Base-by-base conservation (phyloP, 2,888 invertebrate species). In the Melanargia galathea region DNA sequence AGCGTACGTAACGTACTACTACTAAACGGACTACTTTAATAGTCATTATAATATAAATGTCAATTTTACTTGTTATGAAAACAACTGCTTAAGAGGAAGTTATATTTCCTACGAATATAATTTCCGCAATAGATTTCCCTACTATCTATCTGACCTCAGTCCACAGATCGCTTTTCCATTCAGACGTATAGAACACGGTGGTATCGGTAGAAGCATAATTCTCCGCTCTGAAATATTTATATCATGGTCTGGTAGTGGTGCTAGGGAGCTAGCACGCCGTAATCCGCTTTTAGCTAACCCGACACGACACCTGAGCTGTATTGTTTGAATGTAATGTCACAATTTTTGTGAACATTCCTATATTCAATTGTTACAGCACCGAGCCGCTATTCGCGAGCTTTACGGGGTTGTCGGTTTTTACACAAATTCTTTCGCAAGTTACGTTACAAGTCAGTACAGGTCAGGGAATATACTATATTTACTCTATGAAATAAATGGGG, bases 201-300 rank as follows among this genome's bases (percentile, higher is more conserved):
- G 81, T 87, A 89, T 86, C 86, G 83, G 84, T 77, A 76, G 79
- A 78, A 85, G 82, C 82, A 90, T 89, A 90, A 90, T 90, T 90
- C 90, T 90, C 90, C 84, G 84, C 81, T 76, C 83, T 90, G 87
- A 86, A 90, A 89, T 90, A 90, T 90, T 90, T 90, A 90, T 89
- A 84, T 71, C 72, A 70, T 74, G 74, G 77, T 76, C 75, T 78
- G 52, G 51, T 78, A 78, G 79, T 71, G 67, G 66, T 69, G 70
- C 71, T 74, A 74, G 78, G 75, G 62, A 67, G 75, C 75, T 81
- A n/a, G n/a, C n/a, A 79, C 78, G 76, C 59, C 70, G 75, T 78
- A 62, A 68, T 64, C 60, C 58, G 43, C 55, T 66, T 57, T 64
- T 60, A 51, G 5, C 20, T 62, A 59, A 63, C 38, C 66, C 55